A percentile compares a stretch with the other conserved stretches of the same genome.
These are phyloP conservation scores for Pipistrellus pygmaeus DNA, from an alignment of 2,797 vertebrate genomes.

Conservation along the genomic window DNA sequence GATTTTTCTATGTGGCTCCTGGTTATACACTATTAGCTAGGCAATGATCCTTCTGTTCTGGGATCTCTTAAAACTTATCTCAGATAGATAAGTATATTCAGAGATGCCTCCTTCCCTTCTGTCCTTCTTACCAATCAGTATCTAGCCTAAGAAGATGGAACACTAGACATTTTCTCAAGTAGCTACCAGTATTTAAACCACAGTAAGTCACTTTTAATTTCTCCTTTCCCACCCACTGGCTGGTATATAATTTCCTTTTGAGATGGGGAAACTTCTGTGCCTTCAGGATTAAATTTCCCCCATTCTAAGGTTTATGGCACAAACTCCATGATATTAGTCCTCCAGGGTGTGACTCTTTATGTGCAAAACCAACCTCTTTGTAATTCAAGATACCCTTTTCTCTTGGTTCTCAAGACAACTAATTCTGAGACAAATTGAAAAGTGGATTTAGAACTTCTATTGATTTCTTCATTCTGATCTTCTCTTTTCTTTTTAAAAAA, in stretches of 20 bases:
- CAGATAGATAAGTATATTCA: background rate
- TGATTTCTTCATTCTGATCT: background rate
- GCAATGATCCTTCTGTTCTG: background rate
- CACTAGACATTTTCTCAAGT: background rate
- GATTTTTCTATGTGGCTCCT: background rate
- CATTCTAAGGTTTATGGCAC: background rate
- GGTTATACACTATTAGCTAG: background rate
- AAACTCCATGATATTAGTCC: background rate
- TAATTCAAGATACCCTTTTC: background rate
- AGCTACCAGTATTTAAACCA: background rate
- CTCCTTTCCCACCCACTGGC: background rate
- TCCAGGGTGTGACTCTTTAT: background rate
- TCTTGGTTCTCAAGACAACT: constrained; percentile 42
- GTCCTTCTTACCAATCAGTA: background rate
- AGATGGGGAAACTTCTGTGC: background rate
- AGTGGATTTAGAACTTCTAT: background rate
- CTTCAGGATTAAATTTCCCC: background rate
- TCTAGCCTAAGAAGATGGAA: background rate
- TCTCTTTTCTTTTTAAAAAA: background rate
- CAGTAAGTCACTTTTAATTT: background rate
- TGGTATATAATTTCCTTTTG: background rate
- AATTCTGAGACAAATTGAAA: background rate
- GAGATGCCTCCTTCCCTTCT: background rate
- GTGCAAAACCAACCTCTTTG: background rate
- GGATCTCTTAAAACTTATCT: background rate